Conservation (phyloP, 2,888 invertebrate species). For the Drosophila pseudotakahashii region DNA sequence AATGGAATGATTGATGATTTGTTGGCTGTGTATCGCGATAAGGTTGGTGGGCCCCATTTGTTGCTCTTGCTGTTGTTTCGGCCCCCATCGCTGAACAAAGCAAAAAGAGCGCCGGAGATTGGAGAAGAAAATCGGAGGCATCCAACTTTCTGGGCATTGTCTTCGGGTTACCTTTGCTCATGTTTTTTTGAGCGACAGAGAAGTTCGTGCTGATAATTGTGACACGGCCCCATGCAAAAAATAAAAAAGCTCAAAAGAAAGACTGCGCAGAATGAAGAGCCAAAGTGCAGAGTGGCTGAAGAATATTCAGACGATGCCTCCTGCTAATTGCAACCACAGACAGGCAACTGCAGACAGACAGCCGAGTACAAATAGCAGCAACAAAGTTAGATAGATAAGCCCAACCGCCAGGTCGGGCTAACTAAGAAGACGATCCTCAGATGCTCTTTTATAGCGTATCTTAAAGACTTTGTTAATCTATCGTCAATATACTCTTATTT, state of each 20-base stretch:
- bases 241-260: conserved; percentile 4
- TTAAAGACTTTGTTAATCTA: too few relatives aligned
- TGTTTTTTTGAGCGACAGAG: conserved; percentile 64
- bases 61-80: conserved; percentile 1
- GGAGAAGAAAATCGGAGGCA: conserved; percentile 11
- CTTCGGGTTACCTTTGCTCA: conserved; percentile 58
- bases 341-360: conserved; percentile 4
- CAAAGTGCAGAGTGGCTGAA: conserved; percentile 16
- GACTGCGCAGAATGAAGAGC: conserved; percentile 18
- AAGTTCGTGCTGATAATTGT: conserved; percentile 74
- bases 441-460: too few relatives aligned
- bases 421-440: background rate
- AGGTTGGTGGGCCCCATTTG: conserved; percentile 44
- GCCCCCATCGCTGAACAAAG: conserved; percentile 29
- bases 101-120: conserved; percentile 35
- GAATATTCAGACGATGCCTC: conserved; percentile 29
- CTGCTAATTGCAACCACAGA: conserved; percentile 53
- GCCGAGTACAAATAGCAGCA: conserved; percentile 9
- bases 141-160: conserved; percentile 65
- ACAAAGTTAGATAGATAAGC: conserved; percentile 8
- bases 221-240: conserved; percentile 61
- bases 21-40: conserved; percentile 61
- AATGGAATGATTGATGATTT: conserved; percentile 67
- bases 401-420: background rate
- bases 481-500: too few relatives aligned